A percentile compares a stretch with the other conserved stretches of the same genome.
Conservation (phyloP, 2,113 vertebrate species). For the Labeo catla region DNA sequence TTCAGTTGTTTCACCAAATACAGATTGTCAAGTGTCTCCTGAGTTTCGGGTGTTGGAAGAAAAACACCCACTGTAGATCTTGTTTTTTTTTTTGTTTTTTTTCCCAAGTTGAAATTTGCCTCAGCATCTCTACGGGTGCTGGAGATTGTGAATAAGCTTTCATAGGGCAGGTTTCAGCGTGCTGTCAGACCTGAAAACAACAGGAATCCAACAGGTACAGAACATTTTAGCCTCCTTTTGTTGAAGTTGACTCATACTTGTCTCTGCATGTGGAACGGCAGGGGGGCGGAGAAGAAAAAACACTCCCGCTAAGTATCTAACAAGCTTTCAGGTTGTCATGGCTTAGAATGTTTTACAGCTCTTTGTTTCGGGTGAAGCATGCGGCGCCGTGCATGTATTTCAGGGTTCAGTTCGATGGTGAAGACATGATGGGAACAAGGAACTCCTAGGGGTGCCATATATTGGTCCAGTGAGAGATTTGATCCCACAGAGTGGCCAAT, state of each 20-base stretch:
- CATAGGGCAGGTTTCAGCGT: not conserved
- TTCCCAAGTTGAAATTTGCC: not conserved
- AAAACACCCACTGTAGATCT: not conserved
- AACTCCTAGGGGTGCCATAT: slow-evolving; percentile 31
- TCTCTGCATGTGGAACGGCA: not conserved
- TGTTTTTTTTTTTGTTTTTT: not conserved
- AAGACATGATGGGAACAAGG: slow-evolving; percentile 34
- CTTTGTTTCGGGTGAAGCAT: slow-evolving; percentile 39
- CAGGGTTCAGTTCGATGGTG: not conserved
- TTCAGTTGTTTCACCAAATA: not conserved
- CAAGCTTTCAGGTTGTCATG: slow-evolving; percentile 18
- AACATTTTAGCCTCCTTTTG: slow-evolving; percentile 32
- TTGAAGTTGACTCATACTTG: slow-evolving; percentile 47
- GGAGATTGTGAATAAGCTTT: slow-evolving; percentile 20
- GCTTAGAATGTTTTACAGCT: slow-evolving; percentile 1
- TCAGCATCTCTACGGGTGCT: not conserved
- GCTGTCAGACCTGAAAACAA: slow-evolving; percentile 41
- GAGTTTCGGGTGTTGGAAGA: not conserved
- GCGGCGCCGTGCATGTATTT: slow-evolving; percentile 23
- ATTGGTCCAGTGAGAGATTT: slow-evolving; percentile 22
- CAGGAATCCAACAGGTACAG: slow-evolving; percentile 32
- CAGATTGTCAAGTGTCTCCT: not conserved
- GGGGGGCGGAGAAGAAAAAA: slow-evolving; percentile 29
- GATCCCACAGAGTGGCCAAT: not conserved
- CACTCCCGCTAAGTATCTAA: slow-evolving; percentile 44